Evolutionary conservation across 35 echinoderm and acorn worm species (phyloP), one percentile per base, ranked within the genome.

Genomic region (Strongylocentrotus purpuratus): DNA sequence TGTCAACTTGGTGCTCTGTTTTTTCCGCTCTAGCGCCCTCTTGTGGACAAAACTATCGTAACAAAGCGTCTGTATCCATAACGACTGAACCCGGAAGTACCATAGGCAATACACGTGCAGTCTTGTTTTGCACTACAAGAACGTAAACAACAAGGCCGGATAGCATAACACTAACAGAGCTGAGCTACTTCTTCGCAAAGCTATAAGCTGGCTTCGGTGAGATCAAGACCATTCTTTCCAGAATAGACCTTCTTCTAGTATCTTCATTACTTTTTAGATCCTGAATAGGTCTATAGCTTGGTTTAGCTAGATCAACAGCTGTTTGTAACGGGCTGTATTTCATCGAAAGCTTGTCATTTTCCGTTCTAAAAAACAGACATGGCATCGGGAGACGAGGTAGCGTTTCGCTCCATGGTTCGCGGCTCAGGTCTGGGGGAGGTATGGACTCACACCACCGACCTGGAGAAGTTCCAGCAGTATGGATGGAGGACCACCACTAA

Each of bases 401-500:
- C 98, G 1, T 99, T 99, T 95, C 97, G 98, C 12, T 99, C 98
- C 13, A 99, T 99, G 98, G 95, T 99, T 20, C 91, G 98, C 33
- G 98, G 97, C 45, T 99, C 98, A 35, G 98, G 98, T 88, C 86
- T 99, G 17, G 98, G 97, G 18, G 98, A 99, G 86, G 98, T 97
- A 18, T 99, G 98, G 98, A 96, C 96, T 6, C 98, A 99, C 91
- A 97, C 96, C 17, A 97, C 97, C 59, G 98, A 99, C 89, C 94
- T 95, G 18, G 61, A 95, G 32, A 99, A 99, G 50, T 99, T 99
- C 59, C 95, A 96, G 33, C 98, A 99, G 71, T 99, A 99, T 92
- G 98, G 98, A n/a, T 99, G 98, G 98, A 94, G 98, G 41, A 97
- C 97, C 3, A 97, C 97, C 41, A 97, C 97, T 7, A 97, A 99